These are phyloP conservation scores for Hemibagrus guttatus DNA, from an alignment of 2,797 vertebrate species.

Conservation along the genomic window DNA sequence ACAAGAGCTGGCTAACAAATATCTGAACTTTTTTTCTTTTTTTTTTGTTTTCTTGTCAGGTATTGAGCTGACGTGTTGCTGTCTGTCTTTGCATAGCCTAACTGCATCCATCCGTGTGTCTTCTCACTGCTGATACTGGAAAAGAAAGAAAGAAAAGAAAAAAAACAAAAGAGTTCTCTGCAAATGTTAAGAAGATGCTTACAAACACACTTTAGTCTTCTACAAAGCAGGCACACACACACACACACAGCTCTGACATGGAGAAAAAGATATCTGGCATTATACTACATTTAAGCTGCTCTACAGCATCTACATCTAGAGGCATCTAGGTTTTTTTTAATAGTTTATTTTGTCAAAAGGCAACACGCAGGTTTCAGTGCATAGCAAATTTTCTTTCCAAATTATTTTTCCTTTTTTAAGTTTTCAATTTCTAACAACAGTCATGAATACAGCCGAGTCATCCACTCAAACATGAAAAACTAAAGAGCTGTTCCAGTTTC, in stretches of 20 bases:
- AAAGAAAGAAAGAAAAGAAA: slow-evolving; percentile 58
- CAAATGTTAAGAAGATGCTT: slow-evolving; percentile 13
- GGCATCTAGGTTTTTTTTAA: slow-evolving; percentile 84
- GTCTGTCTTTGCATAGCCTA: slow-evolving; percentile 87
- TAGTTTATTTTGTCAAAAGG: slow-evolving; percentile 76
- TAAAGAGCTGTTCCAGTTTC: slow-evolving; percentile 61
- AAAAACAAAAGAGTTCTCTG: slow-evolving; percentile 71
- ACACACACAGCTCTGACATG: slow-evolving; percentile 63
- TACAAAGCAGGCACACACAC: slow-evolving; percentile 54
- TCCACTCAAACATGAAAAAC: slow-evolving; percentile 61
- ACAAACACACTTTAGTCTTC: slow-evolving; percentile 10
- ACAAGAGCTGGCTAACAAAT: slow-evolving; percentile 54
- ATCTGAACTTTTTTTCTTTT: slow-evolving; percentile 55
- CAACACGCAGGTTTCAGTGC: slow-evolving; percentile 91
- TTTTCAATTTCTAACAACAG: slow-evolving; percentile 71
- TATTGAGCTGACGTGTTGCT: slow-evolving; percentile 67
- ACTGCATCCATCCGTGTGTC: slow-evolving; percentile 77
- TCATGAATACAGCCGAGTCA: slow-evolving; percentile 67
- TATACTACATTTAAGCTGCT: slow-evolving; percentile 71
- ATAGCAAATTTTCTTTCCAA: slow-evolving; percentile 78
- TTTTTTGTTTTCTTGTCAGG: slow-evolving; percentile 55
- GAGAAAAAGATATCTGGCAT: slow-evolving; percentile 71
- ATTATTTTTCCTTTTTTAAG: slow-evolving; percentile 52
- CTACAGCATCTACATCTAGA: slow-evolving; percentile 83
- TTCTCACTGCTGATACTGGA: slow-evolving; percentile 72